Conservation (phyloP, 2,888 invertebrate species). For the Pristionchus arcanus region DNA sequence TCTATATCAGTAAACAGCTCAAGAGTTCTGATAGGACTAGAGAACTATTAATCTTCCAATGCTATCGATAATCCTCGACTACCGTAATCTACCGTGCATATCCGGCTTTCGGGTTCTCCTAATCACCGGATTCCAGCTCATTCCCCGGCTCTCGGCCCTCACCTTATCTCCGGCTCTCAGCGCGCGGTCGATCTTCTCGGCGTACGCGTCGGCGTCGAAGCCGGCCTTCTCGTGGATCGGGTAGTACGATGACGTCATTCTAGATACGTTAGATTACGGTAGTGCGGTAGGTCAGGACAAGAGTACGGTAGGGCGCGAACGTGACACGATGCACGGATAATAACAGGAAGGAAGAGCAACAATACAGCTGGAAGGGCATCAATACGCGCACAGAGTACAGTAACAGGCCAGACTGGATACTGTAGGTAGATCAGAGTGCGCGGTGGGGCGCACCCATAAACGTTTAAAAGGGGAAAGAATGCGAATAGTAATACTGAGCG, state of each 20-base stretch:
- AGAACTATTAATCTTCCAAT: no score
- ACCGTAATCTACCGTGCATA: no score
- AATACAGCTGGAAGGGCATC: neutral
- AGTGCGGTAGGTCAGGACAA: neutral
- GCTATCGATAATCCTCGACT: no score
- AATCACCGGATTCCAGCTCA: no score
- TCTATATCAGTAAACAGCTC: no score
- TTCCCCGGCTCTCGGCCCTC: neutral
- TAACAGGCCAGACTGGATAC: neutral
- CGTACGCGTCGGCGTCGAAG: slow-evolving; percentile 76
- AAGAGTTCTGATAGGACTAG: no score
- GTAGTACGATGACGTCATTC: slow-evolving; percentile 61
- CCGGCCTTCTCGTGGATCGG: slow-evolving; percentile 68
- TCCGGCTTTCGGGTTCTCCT: no score
- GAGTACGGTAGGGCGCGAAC: slow-evolving; percentile 4
- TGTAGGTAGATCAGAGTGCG: neutral
- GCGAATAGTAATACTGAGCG: neutral
- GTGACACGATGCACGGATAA: neutral
- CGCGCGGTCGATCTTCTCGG: slow-evolving; percentile 75
- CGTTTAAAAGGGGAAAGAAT: neutral
- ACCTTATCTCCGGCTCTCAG: slow-evolving; percentile 70
- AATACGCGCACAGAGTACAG: no score
- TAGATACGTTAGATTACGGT: slow-evolving; percentile 56
- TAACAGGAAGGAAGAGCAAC: neutral
- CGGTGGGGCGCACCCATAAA: neutral